Base-by-base conservation (phyloP, 2,888 invertebrate species). In the Tineola bisselliella region DNA sequence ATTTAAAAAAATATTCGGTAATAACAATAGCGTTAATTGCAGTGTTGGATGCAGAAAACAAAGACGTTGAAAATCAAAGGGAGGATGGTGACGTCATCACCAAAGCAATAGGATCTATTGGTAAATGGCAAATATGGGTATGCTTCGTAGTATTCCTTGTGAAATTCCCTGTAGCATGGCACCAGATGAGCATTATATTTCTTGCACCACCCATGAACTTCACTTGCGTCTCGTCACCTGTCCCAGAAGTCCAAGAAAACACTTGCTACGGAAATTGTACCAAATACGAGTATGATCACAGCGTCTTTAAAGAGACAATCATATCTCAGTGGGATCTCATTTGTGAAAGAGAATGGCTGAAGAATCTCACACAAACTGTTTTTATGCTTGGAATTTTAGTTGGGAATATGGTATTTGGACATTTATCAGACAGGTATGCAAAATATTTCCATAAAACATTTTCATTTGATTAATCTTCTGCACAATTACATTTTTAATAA, bases 161-260 rank as follows among this genome's bases (percentile, higher is more conserved):
- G 61, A 94, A 94, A 76, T 92, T 94, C 70, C 93, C 93, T 0
- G 91, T 93, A 0, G 93, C 93, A 0, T 94, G 93, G 93, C 93
- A 93, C 71, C 93, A 93, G 69, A 88, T 94, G 73, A 92, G 91
- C 64, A 93, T 93, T 63, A 91, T 94, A 62, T 94, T 94, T 70
- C 87, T 93, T 64, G 92, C 93, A 6, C 93, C 94, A 0, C 90
- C 91, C 0, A 88, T 89, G 61, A 79, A 88, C 15, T 90, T 88
- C 68, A 87, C 83, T 17, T 92, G 92, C 69, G 67, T 72, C 0
- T 65, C 66, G 0, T 70, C 74, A 38, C 67, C 70, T 1, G 63
- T 67, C 25, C 63, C 61, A 61, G 77, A 74, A 60, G 63, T 71
- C 13, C 89, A 84, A 61, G 88, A 88, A 56, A 88, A 77, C 52